These are phyloP conservation scores for Cryptoprocta ferox DNA, from an alignment of 2,797 vertebrate species.

Conservation along the genomic window DNA sequence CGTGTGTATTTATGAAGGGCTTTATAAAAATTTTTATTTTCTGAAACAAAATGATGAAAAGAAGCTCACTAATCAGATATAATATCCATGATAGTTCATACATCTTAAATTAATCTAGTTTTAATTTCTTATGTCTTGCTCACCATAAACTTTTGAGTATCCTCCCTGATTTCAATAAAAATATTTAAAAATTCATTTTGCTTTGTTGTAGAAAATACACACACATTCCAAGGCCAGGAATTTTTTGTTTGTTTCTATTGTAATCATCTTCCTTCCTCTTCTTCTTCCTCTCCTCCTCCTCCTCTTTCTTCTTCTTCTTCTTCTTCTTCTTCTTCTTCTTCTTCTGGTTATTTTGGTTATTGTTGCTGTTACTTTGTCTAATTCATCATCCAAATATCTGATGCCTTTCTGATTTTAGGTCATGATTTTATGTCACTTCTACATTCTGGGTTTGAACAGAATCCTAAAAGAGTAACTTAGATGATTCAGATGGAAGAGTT, in stretches of 20 bases:
- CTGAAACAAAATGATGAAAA: slow-evolving; percentile 31
- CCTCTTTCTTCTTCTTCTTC: no score
- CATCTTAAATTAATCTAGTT: background rate
- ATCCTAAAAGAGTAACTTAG: background rate
- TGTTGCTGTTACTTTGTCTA: background rate
- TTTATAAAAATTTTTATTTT: slow-evolving; percentile 15
- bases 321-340: no score
- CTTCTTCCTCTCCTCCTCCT: no score
- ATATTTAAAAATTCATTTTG: background rate
- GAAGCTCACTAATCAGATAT: background rate
- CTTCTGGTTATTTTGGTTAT: background rate
- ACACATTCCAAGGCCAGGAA: background rate
- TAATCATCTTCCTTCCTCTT: background rate
- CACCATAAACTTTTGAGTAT: background rate
- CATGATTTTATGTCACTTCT: background rate
- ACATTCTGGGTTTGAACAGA: slow-evolving; percentile 3
- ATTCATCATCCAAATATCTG: background rate
- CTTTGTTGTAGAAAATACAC: background rate
- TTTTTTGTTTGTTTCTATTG: background rate
- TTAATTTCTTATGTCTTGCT: background rate
- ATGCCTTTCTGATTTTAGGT: background rate
- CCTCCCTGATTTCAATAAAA: background rate
- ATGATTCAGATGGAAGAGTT: background rate
- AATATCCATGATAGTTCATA: background rate
- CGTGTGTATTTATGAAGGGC: background rate